Conservation (phyloP, 2,888 invertebrate species). For the Napeogenes sylphis region DNA sequence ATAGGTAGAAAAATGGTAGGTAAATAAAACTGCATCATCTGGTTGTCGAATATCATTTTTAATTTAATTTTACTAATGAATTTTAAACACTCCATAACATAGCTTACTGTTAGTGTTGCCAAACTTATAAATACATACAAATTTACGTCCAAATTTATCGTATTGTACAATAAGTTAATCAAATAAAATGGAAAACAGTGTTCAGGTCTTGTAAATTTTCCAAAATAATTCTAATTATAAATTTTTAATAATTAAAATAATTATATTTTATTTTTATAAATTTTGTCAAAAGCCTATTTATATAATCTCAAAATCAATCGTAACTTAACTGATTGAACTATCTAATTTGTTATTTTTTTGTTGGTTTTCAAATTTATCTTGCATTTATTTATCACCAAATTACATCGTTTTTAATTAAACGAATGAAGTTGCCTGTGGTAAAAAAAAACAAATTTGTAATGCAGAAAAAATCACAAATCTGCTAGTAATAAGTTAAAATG, state of each 20-base stretch:
- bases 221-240: constrained; percentile 26
- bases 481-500: neutral
- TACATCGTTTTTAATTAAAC: too few relatives aligned
- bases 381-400: neutral
- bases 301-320: constrained; percentile 16
- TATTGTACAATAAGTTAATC: constrained; percentile 20
- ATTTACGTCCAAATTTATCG: constrained; percentile 17
- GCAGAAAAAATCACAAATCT: too few relatives aligned
- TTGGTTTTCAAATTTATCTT: neutral
- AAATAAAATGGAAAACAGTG: constrained; percentile 23
- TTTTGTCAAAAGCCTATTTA: constrained; percentile 21
- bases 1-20: too few relatives aligned
- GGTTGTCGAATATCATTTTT: constrained; percentile 68
- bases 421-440: too few relatives aligned
- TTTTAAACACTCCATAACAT: constrained; percentile 70
- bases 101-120: constrained; percentile 40
- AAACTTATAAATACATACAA: constrained; percentile 25
- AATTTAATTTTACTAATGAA: constrained; percentile 56
- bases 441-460: too few relatives aligned
- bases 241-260: neutral
- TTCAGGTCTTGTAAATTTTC: constrained; percentile 26
- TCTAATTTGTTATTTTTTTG: constrained; percentile 4
- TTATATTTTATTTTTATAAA: constrained; percentile 15
- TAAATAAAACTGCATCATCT: constrained; percentile 13
- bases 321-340: constrained; percentile 8